Conservation (phyloP, 2,888 invertebrate genomes). For the Campopleginae sp. region DNA sequence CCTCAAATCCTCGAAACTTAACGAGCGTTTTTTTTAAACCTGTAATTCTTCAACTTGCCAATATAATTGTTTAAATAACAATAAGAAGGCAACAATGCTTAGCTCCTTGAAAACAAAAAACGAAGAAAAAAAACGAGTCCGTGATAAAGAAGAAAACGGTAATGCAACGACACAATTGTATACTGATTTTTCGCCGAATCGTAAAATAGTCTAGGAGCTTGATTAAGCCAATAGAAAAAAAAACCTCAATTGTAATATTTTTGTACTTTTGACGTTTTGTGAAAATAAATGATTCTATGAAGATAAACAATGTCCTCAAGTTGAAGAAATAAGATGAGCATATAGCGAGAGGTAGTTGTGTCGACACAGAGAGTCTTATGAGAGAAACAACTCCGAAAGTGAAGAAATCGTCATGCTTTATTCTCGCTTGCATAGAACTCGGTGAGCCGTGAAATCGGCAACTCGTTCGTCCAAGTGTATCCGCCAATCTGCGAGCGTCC, state of each 20-base stretch:
- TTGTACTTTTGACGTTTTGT: slow-evolving; percentile 76
- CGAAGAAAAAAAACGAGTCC: neutral
- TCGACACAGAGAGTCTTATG: slow-evolving; percentile 13
- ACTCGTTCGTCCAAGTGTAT: slow-evolving; percentile 3
- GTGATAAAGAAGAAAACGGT: neutral
- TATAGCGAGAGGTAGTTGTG: slow-evolving; percentile 12
- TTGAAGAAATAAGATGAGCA: neutral
- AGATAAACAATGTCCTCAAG: neutral
- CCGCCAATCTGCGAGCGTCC: slow-evolving; percentile 7
- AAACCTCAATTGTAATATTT: slow-evolving; percentile 81
- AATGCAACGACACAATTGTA: slow-evolving; percentile 1
- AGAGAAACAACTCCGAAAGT: slow-evolving; percentile 14
- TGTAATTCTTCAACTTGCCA: neutral
- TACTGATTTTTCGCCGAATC: slow-evolving; percentile 7
- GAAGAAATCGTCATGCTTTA: neutral
- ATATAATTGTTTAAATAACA: neutral
- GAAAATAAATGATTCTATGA: slow-evolving; percentile 64
- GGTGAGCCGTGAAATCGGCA: neutral
- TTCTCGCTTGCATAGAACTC: neutral
- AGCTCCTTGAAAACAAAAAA: slow-evolving; percentile 6
- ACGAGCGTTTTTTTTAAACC: neutral
- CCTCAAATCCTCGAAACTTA: neutral
- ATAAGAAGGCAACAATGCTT: neutral
- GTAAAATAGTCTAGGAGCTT: slow-evolving; percentile 37
- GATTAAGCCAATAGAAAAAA: slow-evolving; percentile 71